phyloP scores from a whole-genome alignment of 1,140 invertebrate genomes.

The Drosophila prosaltans region DNA sequence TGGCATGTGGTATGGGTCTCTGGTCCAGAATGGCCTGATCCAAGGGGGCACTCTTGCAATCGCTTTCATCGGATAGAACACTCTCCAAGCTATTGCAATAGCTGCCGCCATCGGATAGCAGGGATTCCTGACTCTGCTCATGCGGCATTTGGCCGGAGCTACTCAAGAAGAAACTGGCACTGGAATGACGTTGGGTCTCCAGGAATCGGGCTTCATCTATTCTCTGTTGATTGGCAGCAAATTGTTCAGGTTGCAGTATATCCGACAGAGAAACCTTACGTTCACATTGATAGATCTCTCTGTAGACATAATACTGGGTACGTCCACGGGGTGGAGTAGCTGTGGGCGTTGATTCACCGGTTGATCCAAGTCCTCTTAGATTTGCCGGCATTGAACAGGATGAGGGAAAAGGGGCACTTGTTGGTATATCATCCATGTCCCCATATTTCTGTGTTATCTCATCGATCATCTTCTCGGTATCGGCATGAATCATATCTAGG shows the following conservation, averaged over 20 bases:
- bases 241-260: slow-evolving; percentile 74
- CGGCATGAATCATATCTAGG: slow-evolving; percentile 85
- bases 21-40: slow-evolving; percentile 87
- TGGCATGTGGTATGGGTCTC: slow-evolving; percentile 32
- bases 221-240: slow-evolving; percentile 57
- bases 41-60: slow-evolving; percentile 90
- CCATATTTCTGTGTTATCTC: slow-evolving; percentile 86
- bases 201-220: slow-evolving; percentile 77
- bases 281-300: slow-evolving; percentile 81
- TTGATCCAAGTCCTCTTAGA: slow-evolving; percentile 53
- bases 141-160: slow-evolving; percentile 78
- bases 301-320: slow-evolving; percentile 90
- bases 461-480: slow-evolving; percentile 86
- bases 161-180: slow-evolving; percentile 87
- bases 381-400: slow-evolving; percentile 73
- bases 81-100: slow-evolving; percentile 91
- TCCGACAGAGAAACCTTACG: slow-evolving; percentile 81
- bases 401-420: slow-evolving; percentile 36
- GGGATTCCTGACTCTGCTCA: slow-evolving; percentile 88
- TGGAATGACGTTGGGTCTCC: slow-evolving; percentile 85
- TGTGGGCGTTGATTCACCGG: slow-evolving; percentile 61
- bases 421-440: slow-evolving; percentile 84
- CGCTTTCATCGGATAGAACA: slow-evolving; percentile 90
- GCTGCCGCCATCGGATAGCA: slow-evolving; percentile 87
- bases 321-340: slow-evolving; percentile 64